Evolutionary conservation across 2,113 vertebrate species (phyloP), one percentile per base, ranked within the genome.

Genomic region (Grallaria varia): DNA sequence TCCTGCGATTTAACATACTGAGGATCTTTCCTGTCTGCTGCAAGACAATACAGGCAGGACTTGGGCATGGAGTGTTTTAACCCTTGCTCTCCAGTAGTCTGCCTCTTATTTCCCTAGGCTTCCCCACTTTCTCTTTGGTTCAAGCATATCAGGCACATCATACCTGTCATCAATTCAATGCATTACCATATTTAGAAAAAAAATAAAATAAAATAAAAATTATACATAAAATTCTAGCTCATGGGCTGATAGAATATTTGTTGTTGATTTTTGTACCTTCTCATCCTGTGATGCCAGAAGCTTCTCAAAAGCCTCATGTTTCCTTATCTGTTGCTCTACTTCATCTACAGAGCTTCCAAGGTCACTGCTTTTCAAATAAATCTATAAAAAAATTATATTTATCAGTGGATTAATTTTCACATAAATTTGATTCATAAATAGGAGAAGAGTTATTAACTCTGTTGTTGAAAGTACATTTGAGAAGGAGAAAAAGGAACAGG

Each of bases 261-360:
- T 59, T 87, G 14, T 78, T 68, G 14, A 18, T 90, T 79, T 93
- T 96, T 47, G 47, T 86, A 99, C 99, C 98, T 99, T 99, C 81
- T 98, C 98, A 78, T 99, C 98, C 97, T 99, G 99, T 39, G 98
- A 97, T 40, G 85, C 53, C 72, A 99, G 98, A 92, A 99, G 96
- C 86, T 99, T 99, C 97, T 98, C 98, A 94, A 99, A 99, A 77
- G 98, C 98, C 39, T 98, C 98, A 8, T 99, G 99, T 49, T 98
- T 98, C 94, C 95, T 98, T 85, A 99, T 98, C 90, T 98, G 93
- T 86, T 93, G 97, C 10, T 99, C 99, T 12, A 98, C 97, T 94
- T 99, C 98, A 77, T 98, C 98, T 79, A 98, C 98, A 0, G 98
- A 98, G 63, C 85, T 97, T 75, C 98, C 99, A 2, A 99, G 93